These are phyloP conservation scores for Centrocercus urophasianus DNA, from an alignment of 2,113 vertebrate genomes.

Conservation along the genomic window DNA sequence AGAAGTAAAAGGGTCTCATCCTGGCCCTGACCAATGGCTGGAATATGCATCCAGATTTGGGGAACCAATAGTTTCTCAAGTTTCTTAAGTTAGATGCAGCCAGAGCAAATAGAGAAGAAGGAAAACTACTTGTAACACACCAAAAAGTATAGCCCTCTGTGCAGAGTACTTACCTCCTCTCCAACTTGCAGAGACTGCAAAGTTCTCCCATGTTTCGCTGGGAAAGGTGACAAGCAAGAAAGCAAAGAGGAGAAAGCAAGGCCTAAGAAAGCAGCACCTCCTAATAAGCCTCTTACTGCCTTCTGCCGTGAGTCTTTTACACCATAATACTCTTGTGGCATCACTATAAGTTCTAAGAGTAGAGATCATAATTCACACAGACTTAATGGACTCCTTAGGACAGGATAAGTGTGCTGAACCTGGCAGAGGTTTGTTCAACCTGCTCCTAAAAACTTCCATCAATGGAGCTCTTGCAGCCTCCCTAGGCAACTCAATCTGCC, in stretches of 20 bases:
- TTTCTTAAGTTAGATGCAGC: fast-evolving
- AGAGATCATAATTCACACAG: neutral
- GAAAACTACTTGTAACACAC: neutral
- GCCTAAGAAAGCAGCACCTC: neutral
- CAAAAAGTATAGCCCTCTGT: neutral
- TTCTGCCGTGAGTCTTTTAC: conserved; percentile 13
- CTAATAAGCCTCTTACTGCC: neutral
- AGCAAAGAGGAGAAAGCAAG: neutral
- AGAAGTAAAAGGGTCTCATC: neutral
- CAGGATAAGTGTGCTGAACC: neutral
- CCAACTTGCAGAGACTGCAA: too few species aligned
- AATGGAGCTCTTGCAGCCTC: neutral
- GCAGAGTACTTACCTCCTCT: neutral
- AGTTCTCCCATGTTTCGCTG: neutral
- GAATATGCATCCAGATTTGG: neutral
- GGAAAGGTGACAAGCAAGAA: neutral
- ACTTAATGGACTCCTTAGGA: conserved; percentile 25
- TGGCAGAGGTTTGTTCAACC: neutral
- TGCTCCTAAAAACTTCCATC: conserved; percentile 34
- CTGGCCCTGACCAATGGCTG: neutral
- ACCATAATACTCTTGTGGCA: neutral
- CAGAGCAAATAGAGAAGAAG: neutral
- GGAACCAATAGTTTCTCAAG: neutral
- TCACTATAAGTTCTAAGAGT: neutral
- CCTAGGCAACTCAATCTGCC: conserved; percentile 3